Conservation (phyloP, 2,113 vertebrate species). For the Anarrhichthys ocellatus region DNA sequence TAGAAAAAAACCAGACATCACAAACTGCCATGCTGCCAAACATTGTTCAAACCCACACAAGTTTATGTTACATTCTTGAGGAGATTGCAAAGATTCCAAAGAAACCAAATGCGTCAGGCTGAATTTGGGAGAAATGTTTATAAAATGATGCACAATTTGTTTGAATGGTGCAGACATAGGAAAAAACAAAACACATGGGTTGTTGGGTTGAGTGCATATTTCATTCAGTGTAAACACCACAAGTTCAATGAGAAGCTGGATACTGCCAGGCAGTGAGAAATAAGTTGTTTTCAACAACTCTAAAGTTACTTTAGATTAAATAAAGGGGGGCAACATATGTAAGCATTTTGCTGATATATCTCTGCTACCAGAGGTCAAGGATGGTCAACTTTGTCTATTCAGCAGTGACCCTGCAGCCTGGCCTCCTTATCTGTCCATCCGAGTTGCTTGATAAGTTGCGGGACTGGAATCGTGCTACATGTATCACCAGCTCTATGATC, state of each 20-base stretch:
- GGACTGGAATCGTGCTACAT: slow-evolving; percentile 1
- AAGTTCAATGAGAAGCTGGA: neutral
- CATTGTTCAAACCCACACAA: slow-evolving; percentile 6
- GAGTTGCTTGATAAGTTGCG: slow-evolving; percentile 22
- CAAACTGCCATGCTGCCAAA: neutral
- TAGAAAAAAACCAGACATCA: no score
- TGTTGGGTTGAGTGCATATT: neutral
- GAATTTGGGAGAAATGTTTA: neutral
- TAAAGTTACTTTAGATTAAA: neutral
- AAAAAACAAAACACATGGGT: neutral
- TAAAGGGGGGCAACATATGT: neutral
- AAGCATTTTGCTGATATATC: neutral
- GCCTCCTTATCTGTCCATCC: slow-evolving; percentile 18
- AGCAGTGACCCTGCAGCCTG: neutral
- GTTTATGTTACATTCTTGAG: neutral
- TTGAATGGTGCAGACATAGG: neutral
- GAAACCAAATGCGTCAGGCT: neutral
- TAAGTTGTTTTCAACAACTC: neutral
- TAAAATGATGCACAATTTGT: neutral
- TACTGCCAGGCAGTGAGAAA: neutral
- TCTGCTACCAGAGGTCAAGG: neutral
- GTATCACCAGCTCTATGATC: neutral
- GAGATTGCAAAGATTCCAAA: neutral
- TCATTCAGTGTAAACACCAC: neutral
- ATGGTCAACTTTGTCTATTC: neutral